Percentiles rank a stretch among this genome's conserved stretches.
These are phyloP conservation scores for Podarcis lilfordi DNA, from an alignment of 2,797 vertebrate species.

Conservation along the genomic window DNA sequence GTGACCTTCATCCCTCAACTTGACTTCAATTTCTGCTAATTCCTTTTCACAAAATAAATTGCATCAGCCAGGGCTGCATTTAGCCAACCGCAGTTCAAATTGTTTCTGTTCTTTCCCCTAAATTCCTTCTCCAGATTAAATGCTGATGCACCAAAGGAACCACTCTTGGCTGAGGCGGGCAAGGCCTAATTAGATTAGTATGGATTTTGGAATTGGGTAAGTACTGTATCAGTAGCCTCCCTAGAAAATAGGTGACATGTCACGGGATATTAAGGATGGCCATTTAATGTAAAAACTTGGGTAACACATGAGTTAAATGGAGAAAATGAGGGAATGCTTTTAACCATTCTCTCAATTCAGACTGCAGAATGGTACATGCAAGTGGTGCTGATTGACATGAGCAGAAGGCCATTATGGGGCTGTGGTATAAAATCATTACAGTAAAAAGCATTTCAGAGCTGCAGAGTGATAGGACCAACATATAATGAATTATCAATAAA, in stretches of 20 bases:
- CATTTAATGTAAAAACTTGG: conserved; percentile 87
- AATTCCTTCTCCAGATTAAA: conserved; percentile 85
- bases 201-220: conserved; percentile 80
- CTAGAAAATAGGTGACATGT: conserved; percentile 81
- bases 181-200: conserved; percentile 79
- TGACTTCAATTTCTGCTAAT: conserved; percentile 79
- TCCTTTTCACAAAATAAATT: conserved; percentile 80
- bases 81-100: conserved; percentile 74
- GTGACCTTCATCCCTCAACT: conserved; percentile 71
- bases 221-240: conserved; percentile 80
- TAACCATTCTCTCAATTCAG: conserved; percentile 83
- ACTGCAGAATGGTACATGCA: conserved; percentile 77
- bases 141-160: conserved; percentile 73
- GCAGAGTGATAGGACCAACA: conserved; percentile 68
- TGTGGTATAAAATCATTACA: conserved; percentile 78
- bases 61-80: conserved; percentile 73
- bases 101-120: conserved; percentile 81
- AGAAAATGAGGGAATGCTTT: conserved; percentile 87
- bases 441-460: conserved; percentile 79
- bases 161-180: conserved; percentile 72
- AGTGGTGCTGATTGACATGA: conserved; percentile 72
- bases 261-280: conserved; percentile 83
- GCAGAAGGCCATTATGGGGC: conserved; percentile 79
- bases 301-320: conserved; percentile 86
- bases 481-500: conserved; percentile 84